Conservation (phyloP, 2,113 vertebrate species). For the Colistium nudipinnis region DNA sequence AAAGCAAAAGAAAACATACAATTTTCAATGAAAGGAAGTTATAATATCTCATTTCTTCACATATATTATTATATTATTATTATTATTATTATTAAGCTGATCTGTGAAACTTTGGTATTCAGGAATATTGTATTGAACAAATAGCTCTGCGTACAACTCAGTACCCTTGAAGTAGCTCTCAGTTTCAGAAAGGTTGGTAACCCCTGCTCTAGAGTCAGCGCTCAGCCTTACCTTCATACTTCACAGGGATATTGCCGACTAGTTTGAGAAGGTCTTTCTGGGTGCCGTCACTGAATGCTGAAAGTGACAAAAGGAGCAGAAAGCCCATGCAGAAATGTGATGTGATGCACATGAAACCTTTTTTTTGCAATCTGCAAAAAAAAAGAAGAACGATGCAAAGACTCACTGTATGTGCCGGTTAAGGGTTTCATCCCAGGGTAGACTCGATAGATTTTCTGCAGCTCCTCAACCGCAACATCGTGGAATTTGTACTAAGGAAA, state of each 20-base stretch:
- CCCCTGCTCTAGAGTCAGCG: neutral
- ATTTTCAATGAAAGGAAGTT: too few relatives aligned
- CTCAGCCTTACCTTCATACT: conserved; percentile 85
- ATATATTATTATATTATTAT: too few relatives aligned
- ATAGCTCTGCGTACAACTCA: too few relatives aligned
- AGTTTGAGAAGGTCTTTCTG: conserved; percentile 94
- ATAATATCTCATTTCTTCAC: too few relatives aligned
- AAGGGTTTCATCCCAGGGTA: conserved; percentile 64
- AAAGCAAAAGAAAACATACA: too few relatives aligned
- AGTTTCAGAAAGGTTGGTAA: too few relatives aligned
- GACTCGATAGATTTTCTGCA: conserved; percentile 74
- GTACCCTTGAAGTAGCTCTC: too few relatives aligned
- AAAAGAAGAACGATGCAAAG: neutral
- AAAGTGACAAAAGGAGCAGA: conserved; percentile 40
- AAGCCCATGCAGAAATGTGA: neutral
- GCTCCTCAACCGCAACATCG: conserved; percentile 80
- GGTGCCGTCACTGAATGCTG: conserved; percentile 91
- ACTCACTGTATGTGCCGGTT: conserved; percentile 80
- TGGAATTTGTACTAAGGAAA: conserved; percentile 80
- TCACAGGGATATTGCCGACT: conserved; percentile 88
- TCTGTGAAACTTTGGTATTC: too few relatives aligned
- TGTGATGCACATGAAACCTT: neutral
- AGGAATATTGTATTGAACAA: too few relatives aligned
- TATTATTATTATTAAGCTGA: too few relatives aligned
- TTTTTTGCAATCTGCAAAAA: neutral